Evolutionary conservation across 1,140 invertebrate genomes (phyloP), one percentile per base, ranked within the genome.

Genomic region (Andrena cerasifolii): DNA sequence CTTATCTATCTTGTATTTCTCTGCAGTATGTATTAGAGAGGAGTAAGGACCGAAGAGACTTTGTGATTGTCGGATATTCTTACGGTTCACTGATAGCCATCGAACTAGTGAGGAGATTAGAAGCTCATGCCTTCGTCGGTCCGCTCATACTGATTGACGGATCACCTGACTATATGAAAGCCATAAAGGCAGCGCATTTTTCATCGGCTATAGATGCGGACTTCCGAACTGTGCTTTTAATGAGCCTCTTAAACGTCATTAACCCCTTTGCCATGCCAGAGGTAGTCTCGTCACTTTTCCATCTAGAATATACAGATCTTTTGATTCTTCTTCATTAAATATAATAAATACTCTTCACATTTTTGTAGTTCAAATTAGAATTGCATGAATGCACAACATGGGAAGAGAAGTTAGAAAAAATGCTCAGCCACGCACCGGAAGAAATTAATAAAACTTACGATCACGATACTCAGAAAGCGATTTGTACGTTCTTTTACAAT

Each of bases 401-500:
- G n/a, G n/a, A n/a, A n/a, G n/a, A n/a, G n/a, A n/a, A n/a, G n/a
- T n/a, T n/a, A n/a, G n/a, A n/a, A n/a, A n/a, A n/a, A n/a, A n/a
- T n/a, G n/a, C n/a, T n/a, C n/a, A n/a, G n/a, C n/a, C n/a, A n/a
- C n/a, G n/a, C n/a, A n/a, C n/a, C n/a, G n/a, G n/a, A n/a, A n/a
- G n/a, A n/a, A n/a, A n/a, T n/a, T n/a, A n/a, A n/a, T n/a, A n/a
- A n/a, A n/a, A n/a, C n/a, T n/a, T n/a, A n/a, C n/a, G n/a, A n/a
- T n/a, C n/a, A n/a, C n/a, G n/a, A n/a, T n/a, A n/a, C n/a, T 71
- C 91, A 93, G 12, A 88, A 82, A 3, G 74, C 74, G 0, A 86
- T 95, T 4, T 90, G 93, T 6, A 85, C 83, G 1, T 90, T 91
- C 2, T 89, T 94, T 68, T 96, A 94, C 76, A 92, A 93, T 24